Percentiles rank a stretch among this genome's conserved stretches.
Evolutionary conservation across 2,797 vertebrate genomes (phyloP).

Genomic region (Cyclura pinguis): DNA sequence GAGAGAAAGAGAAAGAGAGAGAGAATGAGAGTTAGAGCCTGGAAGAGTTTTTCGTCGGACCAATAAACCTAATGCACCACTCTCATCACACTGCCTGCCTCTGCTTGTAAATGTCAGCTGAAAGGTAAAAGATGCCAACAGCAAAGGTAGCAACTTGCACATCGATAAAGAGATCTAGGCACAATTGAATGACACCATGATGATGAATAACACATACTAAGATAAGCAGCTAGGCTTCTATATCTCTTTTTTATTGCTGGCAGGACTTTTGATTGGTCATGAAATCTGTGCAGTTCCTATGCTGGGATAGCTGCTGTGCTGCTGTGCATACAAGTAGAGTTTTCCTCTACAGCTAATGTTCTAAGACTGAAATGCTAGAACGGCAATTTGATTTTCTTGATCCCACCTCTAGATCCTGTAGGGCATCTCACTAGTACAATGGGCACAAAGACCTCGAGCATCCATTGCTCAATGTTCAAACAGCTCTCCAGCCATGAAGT

Average conservation of each 20-base stretch:
- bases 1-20: no score
- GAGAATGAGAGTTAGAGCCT: no score
- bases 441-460: no score
- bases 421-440: not conserved
- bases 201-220: not conserved
- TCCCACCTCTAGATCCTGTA: not conserved
- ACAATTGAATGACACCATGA: not conserved
- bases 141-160: not conserved
- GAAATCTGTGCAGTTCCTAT: not conserved
- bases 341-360: not conserved
- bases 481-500: not conserved
- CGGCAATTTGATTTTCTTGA: not conserved
- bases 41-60: no score
- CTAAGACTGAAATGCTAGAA: not conserved
- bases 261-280: not conserved
- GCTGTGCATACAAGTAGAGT: not conserved
- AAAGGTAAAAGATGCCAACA: not conserved
- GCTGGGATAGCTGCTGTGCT: not conserved
- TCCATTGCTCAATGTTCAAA: no score
- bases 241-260: no score
- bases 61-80: no score
- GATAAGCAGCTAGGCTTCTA: not conserved
- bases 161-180: not conserved
- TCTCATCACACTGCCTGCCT: no score
- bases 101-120: not conserved